Evolutionary conservation across 2,888 invertebrate species (phyloP), one percentile per base, ranked within the genome.

Genomic region (Idaea straminata): DNA sequence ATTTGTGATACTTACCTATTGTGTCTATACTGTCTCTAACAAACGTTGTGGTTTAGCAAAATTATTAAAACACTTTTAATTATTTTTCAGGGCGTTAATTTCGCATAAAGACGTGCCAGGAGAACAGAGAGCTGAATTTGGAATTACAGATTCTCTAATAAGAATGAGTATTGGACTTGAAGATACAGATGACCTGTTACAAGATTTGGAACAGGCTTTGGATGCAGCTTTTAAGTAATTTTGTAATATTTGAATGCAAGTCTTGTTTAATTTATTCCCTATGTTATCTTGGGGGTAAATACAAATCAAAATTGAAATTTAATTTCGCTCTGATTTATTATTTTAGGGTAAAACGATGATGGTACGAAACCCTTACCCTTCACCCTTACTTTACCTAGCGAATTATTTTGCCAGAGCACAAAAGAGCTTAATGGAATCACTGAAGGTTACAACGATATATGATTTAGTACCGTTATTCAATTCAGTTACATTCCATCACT

Each of bases 111-210:
- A 97, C 0, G 96, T 99, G 36, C 97, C 98, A 0, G 94, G 93
- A 64, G 95, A 95, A 61, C 95, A 96, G 71, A 92, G 98, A 69
- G 88, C 84, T 35, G 89, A 92, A 69, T 93, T 98, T 35, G 97
- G 97, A 15, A 98, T 99, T 71, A 96, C 95, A 0, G 96, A 98
- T 81, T 95, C 96, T 58, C 92, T 99, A 35, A 94, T 99, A 64
- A 94, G 99, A 71, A 86, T 99, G 36, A 98, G 98, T 0, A 96
- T 99, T 63, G 99, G 99, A 4, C 87, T 99, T 38, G 99, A 99
- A 92, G 96, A 97, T 75, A 93, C 94, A 4, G 95, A 96, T 59
- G 99, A 99, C 90, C 93, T 99, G 63, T 94, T 98, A 62, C 91
- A 93, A 13, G 99, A 99, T 88, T 86, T 99, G 57, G 94, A 96